Conservation (phyloP, 64 coral and sea anemone species). For the Montipora efflorescens region DNA sequence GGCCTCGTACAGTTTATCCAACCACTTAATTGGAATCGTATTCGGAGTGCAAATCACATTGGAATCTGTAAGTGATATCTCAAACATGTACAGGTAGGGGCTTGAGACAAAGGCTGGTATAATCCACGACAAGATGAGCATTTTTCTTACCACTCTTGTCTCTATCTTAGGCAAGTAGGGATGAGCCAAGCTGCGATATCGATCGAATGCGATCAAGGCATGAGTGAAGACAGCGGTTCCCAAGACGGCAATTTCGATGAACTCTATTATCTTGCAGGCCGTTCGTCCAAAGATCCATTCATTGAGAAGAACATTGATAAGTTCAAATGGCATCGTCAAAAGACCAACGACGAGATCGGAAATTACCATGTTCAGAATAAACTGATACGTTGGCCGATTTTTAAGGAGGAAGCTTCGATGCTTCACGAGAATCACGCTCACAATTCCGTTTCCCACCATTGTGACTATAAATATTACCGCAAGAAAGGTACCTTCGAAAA, state of each 20-base stretch:
- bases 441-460: constrained; percentile 25
- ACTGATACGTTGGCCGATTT: constrained; percentile 29
- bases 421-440: not conserved
- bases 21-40: constrained; percentile 57
- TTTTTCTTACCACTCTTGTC: constrained; percentile 12
- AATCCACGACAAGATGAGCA: constrained; percentile 34
- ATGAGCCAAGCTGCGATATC: constrained; percentile 34
- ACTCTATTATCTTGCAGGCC: constrained; percentile 61
- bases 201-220: constrained; percentile 58
- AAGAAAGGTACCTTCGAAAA: not conserved
- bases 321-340: constrained; percentile 54
- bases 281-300: constrained; percentile 40
- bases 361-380: constrained; percentile 65
- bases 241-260: constrained; percentile 38
- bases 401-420: not conserved
- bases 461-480: not conserved
- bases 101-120: constrained; percentile 32
- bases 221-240: constrained; percentile 46
- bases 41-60: not conserved
- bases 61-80: not conserved
- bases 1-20: constrained; percentile 68
- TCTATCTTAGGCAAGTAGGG: constrained; percentile 38
- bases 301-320: not conserved
- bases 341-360: constrained; percentile 52
- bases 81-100: constrained; percentile 34